Evolutionary conservation across 2,888 invertebrate genomes (phyloP).

Genomic region (Theristus sp.): DNA sequence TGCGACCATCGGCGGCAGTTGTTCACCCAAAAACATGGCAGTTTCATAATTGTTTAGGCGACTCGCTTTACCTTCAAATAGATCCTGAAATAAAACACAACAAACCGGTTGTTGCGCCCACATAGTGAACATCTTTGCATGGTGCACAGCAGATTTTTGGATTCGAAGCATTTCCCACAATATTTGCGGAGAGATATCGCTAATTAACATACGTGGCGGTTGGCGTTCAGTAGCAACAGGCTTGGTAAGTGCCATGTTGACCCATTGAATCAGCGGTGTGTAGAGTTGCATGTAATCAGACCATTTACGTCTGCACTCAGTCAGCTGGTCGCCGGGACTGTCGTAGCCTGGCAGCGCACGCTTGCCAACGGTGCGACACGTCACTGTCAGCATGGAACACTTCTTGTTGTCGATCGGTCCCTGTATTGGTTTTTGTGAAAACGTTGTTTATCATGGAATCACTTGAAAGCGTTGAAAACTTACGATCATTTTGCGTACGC

Average conservation of each 20-base stretch:
- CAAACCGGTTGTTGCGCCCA: too few species aligned
- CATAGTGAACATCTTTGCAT: too few species aligned
- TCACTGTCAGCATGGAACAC: background rate
- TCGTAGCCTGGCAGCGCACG: background rate
- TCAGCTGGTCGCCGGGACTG: background rate
- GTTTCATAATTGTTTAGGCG: background rate
- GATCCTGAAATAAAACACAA: background rate
- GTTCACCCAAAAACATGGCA: background rate
- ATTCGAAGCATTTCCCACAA: too few species aligned
- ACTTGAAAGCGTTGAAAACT: too few species aligned
- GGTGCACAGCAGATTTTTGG: too few species aligned
- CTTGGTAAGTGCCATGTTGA: background rate
- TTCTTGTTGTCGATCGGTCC: slow-evolving; percentile 1
- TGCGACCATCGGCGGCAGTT: background rate
- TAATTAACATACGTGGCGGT: background rate
- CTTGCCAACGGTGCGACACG: background rate
- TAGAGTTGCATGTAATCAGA: background rate
- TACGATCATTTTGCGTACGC: background rate
- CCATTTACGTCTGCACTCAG: background rate
- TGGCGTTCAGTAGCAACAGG: background rate
- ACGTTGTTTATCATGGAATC: too few species aligned
- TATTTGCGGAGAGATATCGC: too few species aligned
- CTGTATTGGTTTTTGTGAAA: too few species aligned
- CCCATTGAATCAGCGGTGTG: background rate
- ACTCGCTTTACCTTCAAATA: background rate